phyloP scores from a whole-genome alignment of 2,113 vertebrate species.

The Corapipo altera region DNA sequence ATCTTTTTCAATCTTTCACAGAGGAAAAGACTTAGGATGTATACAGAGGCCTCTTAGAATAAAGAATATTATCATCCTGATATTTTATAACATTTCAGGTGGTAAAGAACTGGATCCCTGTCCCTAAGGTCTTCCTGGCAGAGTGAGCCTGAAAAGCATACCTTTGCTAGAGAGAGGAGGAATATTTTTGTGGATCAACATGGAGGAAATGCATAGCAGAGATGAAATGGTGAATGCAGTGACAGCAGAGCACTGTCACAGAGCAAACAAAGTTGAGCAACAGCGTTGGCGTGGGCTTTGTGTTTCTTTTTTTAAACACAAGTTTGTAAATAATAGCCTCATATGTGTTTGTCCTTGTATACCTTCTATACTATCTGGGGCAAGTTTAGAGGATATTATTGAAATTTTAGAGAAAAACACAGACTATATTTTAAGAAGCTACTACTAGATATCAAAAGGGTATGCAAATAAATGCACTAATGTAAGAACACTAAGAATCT shows the following conservation, averaged over 20 bases:
- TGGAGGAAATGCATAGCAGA: conserved; percentile 51
- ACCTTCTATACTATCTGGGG: not conserved
- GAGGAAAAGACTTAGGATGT: not conserved
- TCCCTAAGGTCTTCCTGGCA: not conserved
- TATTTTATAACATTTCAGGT: not conserved
- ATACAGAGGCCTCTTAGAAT: not conserved
- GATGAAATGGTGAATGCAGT: conserved; percentile 34
- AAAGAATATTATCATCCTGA: not conserved
- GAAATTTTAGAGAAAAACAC: not conserved
- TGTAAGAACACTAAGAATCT: not conserved
- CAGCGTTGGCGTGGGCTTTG: not conserved
- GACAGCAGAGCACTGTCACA: not conserved
- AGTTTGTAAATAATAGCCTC: not conserved
- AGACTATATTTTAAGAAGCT: not conserved
- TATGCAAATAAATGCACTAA: not conserved
- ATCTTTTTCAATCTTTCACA: not conserved
- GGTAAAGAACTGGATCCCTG: not conserved
- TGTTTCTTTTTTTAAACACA: not conserved
- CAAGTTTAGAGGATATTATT: not conserved
- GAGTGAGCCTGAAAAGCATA: not conserved
- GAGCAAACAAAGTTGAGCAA: conserved; percentile 49
- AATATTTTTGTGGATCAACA: conserved; percentile 14
- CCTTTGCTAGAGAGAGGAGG: conserved; percentile 6
- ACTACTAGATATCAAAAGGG: not conserved
- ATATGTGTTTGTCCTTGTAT: not conserved